Conservation (phyloP, 2,113 vertebrate genomes). For the Cottus gobio region DNA sequence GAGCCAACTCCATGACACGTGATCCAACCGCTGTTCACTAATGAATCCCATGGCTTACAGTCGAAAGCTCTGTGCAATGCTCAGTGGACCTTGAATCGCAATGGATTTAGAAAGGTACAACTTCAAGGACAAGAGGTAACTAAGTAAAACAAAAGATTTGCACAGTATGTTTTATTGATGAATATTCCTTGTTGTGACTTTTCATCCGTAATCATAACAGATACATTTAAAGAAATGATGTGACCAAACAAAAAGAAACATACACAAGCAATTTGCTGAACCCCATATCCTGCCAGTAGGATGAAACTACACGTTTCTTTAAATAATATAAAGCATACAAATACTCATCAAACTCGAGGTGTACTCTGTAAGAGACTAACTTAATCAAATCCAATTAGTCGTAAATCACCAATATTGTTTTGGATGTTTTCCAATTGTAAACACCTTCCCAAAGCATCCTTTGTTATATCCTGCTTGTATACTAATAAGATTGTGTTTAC, state of each 20-base stretch:
- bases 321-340: neutral
- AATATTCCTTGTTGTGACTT: neutral
- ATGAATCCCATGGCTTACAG: neutral
- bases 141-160: neutral
- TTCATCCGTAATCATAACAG: neutral
- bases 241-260: too few relatives aligned
- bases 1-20: neutral
- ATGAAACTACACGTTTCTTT: too few relatives aligned
- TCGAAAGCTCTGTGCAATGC: neutral
- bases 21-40: neutral
- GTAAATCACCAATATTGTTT: neutral
- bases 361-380: neutral
- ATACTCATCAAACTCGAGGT: neutral
- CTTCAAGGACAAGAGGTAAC: neutral
- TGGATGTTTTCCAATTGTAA: neutral
- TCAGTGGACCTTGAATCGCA: neutral
- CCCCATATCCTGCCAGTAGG: too few relatives aligned
- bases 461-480: slow-evolving; percentile 1
- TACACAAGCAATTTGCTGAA: too few relatives aligned
- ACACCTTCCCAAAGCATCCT: neutral
- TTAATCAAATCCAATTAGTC: neutral
- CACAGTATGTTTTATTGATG: neutral
- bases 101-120: neutral
- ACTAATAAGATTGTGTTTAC: slow-evolving; percentile 11
- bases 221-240: too few relatives aligned